These are phyloP conservation scores for Dendrocincla fuliginosa DNA, from an alignment of 2,797 vertebrate genomes.

Conservation along the genomic window DNA sequence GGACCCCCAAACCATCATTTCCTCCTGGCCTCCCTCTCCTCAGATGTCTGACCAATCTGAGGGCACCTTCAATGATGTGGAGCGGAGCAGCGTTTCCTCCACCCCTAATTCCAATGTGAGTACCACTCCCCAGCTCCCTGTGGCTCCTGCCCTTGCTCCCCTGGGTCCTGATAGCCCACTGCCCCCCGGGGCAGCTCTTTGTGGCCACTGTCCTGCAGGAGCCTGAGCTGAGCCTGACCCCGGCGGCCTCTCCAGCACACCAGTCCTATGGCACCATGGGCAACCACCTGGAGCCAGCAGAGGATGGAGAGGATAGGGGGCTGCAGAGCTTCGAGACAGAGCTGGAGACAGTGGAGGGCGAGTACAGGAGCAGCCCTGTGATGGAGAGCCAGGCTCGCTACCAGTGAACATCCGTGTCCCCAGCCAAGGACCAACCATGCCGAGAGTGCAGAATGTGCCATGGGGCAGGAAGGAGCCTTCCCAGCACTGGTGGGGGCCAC, in stretches of 20 bases:
- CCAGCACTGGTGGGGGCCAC: background rate
- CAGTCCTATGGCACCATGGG: constrained; percentile 93
- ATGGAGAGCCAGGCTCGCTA: constrained; percentile 83
- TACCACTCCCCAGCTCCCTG: background rate
- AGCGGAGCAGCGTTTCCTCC: constrained; percentile 88
- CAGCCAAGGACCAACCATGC: background rate
- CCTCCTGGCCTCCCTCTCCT: background rate
- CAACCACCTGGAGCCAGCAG: constrained; percentile 82
- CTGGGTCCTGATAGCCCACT: background rate
- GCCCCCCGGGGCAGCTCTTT: constrained; percentile 82
- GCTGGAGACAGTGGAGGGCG: constrained; percentile 80
- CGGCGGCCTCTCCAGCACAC: constrained; percentile 91
- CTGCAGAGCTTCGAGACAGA: constrained; percentile 78
- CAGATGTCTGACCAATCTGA: constrained; percentile 89
- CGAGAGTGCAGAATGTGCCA: background rate
- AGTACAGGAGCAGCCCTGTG: constrained; percentile 79
- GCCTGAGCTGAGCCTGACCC: constrained; percentile 90
- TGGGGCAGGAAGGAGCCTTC: background rate
- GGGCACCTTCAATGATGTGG: constrained; percentile 82
- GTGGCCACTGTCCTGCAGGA: constrained; percentile 93
- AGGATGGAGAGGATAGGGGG: constrained; percentile 67
- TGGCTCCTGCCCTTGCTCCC: background rate
- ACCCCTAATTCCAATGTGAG: constrained; percentile 89
- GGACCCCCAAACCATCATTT: background rate
- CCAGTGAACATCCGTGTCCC: constrained; percentile 75